Percentiles rank a stretch among this genome's conserved stretches.
phyloP scores from a whole-genome alignment of 2,888 invertebrate species.

The Drosophila sordidula region DNA sequence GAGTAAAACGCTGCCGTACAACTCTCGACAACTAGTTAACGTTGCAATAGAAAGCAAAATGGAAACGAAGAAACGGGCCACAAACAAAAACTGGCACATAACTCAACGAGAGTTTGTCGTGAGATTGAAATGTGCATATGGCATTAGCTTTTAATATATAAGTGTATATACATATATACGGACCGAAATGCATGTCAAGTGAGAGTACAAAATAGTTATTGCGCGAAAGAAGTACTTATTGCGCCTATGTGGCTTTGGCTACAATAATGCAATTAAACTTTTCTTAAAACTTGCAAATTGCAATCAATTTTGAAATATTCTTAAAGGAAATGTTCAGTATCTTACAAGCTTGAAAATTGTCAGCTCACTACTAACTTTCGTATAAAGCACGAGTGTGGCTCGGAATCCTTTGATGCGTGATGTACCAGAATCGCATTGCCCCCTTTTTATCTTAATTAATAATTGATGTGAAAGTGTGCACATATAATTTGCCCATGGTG shows the following conservation, averaged over 20 bases:
- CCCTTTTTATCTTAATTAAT: slow-evolving; percentile 26
- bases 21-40: slow-evolving; percentile 72
- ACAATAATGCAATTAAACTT: too few relatives aligned
- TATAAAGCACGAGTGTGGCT: neutral
- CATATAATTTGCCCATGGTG: slow-evolving; percentile 27
- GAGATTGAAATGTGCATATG: slow-evolving; percentile 70
- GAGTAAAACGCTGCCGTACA: slow-evolving; percentile 72
- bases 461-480: slow-evolving; percentile 13
- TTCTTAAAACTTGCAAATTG: neutral
- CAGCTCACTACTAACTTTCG: too few relatives aligned
- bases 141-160: slow-evolving; percentile 63
- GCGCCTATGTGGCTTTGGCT: too few relatives aligned
- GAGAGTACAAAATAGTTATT: slow-evolving; percentile 4
- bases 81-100: slow-evolving; percentile 55
- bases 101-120: slow-evolving; percentile 59
- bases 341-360: too few relatives aligned
- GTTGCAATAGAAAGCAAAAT: slow-evolving; percentile 46
- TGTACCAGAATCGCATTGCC: neutral
- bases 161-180: neutral
- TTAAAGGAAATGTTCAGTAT: neutral
- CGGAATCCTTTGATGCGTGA: neutral
- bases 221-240: neutral
- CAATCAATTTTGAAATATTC: neutral
- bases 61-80: slow-evolving; percentile 13
- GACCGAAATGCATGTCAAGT: slow-evolving; percentile 7